Evolutionary conservation across 2,888 invertebrate species (phyloP).

Genomic region (Octodonta nipae): DNA sequence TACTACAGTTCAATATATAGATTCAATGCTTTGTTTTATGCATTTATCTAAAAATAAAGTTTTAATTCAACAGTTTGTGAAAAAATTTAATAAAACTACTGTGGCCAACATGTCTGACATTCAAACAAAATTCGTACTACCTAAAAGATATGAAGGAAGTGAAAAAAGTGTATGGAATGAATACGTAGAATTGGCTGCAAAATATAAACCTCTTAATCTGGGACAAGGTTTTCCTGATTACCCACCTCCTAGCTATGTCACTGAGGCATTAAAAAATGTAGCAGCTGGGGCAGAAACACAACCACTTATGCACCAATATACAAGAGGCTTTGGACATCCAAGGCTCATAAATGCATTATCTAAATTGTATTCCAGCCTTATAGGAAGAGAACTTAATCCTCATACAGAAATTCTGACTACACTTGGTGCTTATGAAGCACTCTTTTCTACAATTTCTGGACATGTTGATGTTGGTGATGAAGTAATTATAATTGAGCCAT

Average conservation of each 20-base stretch:
- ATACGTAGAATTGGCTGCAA: constrained; percentile 67
- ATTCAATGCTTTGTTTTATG: too few species aligned
- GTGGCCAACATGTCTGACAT: too few species aligned
- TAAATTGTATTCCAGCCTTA: constrained; percentile 69
- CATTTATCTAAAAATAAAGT: too few species aligned
- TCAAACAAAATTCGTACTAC: too few species aligned
- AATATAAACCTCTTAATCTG: constrained; percentile 80
- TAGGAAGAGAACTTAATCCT: constrained; percentile 67
- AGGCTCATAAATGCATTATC: constrained; percentile 72
- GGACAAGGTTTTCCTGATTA: constrained; percentile 96
- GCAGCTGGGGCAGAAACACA: constrained; percentile 54
- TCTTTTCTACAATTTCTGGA: constrained; percentile 62
- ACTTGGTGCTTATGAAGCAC: constrained; percentile 86
- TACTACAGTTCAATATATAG: too few species aligned
- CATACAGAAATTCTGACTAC: constrained; percentile 78
- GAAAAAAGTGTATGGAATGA: too few species aligned
- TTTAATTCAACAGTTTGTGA: too few species aligned
- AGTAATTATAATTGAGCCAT: constrained; percentile 95
- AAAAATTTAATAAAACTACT: too few species aligned
- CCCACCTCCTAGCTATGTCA: constrained; percentile 70
- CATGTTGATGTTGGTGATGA: constrained; percentile 78
- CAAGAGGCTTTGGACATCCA: constrained; percentile 86
- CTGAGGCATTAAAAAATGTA: constrained; percentile 58
- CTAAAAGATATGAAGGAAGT: too few species aligned
- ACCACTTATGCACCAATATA: constrained; percentile 78